A percentile compares a stretch with the other conserved stretches of the same genome.
Evolutionary conservation across 1,140 invertebrate genomes (phyloP).

Genomic region (Drosophila subobscura): DNA sequence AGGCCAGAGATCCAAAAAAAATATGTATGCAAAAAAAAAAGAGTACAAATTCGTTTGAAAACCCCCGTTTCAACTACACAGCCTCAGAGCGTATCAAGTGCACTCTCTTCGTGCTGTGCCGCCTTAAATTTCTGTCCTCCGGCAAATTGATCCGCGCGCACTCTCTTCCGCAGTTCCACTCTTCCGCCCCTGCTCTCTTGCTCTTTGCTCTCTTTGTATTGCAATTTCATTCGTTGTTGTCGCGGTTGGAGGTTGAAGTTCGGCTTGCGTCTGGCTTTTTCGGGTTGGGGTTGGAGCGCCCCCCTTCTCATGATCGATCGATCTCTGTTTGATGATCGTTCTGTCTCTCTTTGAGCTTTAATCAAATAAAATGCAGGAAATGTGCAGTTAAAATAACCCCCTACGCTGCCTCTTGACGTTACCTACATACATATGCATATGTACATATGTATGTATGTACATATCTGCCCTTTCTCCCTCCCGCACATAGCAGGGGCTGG

Average conservation of each 20-base stretch:
- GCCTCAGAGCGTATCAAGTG: constrained; percentile 51
- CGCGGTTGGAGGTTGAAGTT: constrained; percentile 29
- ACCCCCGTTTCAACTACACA: neutral
- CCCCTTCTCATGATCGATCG: too few relatives aligned
- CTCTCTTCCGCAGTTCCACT: neutral
- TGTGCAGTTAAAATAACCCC: constrained; percentile 43
- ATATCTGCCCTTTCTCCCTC: neutral
- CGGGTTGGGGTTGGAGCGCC: neutral
- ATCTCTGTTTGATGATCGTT: constrained; percentile 6
- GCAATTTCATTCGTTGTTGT: constrained; percentile 44
- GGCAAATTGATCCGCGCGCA: constrained; percentile 26
- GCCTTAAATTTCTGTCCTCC: constrained; percentile 53
- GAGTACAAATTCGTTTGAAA: constrained; percentile 3
- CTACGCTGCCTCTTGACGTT: too few relatives aligned
- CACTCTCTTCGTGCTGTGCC: constrained; percentile 23
- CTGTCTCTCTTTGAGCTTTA: constrained; percentile 32
- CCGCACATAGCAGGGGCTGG: constrained; percentile 3
- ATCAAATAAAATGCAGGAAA: constrained; percentile 55
- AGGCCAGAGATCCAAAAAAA: neutral
- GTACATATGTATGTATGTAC: neutral
- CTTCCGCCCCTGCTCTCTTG: constrained; percentile 5
- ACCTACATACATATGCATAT: too few relatives aligned
- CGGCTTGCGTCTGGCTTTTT: constrained; percentile 19
- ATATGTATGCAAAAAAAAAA: neutral
- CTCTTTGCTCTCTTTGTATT: constrained; percentile 27